Conservation (phyloP, 1,140 invertebrate genomes). For the Drosophila bocqueti region DNA sequence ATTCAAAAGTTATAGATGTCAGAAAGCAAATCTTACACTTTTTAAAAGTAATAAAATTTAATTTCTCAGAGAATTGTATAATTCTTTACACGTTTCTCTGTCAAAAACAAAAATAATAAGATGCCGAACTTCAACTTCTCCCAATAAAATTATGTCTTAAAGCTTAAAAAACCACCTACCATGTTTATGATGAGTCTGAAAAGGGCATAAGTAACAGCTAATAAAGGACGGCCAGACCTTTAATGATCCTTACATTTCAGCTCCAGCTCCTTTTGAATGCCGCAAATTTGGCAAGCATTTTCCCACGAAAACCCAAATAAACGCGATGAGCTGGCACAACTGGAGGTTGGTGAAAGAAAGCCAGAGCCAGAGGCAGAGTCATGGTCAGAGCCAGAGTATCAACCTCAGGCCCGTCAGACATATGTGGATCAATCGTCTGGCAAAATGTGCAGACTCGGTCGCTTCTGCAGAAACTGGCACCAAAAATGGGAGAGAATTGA, state of each 20-base stretch:
- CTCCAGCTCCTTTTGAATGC: background rate
- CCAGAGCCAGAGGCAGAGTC: background rate
- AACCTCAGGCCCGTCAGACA: conserved; percentile 63
- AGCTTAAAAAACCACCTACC: background rate
- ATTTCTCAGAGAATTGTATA: background rate
- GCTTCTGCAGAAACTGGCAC: conserved; percentile 63
- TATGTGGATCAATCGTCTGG: conserved; percentile 73
- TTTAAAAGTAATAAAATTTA: background rate
- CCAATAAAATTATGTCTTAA: background rate
- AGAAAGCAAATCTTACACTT: background rate
- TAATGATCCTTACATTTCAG: conserved; percentile 32
- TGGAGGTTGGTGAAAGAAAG: conserved; percentile 6
- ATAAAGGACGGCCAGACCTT: background rate
- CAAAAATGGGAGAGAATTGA: conserved; percentile 53
- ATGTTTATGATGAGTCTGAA: background rate
- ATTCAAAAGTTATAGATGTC: background rate
- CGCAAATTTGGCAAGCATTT: conserved; percentile 54
- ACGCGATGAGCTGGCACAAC: conserved; percentile 62
- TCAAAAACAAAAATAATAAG: background rate
- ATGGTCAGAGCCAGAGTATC: conserved; percentile 2
- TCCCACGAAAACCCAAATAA: conserved; percentile 67
- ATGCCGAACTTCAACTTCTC: background rate
- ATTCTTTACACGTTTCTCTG: background rate
- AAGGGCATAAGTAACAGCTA: conserved; percentile 1
- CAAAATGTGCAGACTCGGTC: conserved; percentile 49